Evolutionary conservation across 2,113 vertebrate genomes (phyloP).

Genomic region (Sula dactylatra): DNA sequence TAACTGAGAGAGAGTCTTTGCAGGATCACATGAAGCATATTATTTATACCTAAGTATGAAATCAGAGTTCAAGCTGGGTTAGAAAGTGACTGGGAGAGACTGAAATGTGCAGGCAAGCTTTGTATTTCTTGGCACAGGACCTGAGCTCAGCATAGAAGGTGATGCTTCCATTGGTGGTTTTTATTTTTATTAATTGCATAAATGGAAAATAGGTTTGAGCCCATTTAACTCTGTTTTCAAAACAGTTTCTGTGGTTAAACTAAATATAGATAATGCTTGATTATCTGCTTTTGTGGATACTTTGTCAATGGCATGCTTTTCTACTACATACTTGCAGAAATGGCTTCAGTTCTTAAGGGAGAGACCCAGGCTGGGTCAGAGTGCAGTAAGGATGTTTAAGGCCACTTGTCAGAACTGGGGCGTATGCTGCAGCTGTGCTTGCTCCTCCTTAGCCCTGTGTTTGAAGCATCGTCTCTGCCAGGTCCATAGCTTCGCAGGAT

Average conservation of each 20-base stretch:
- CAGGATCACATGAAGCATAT: background rate
- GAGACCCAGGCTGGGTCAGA: background rate
- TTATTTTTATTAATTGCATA: background rate
- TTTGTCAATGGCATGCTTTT: background rate
- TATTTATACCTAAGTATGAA: background rate
- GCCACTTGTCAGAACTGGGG: background rate
- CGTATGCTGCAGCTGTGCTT: background rate
- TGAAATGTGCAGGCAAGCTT: background rate
- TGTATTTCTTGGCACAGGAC: background rate
- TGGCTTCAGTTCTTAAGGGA: background rate
- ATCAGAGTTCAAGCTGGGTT: background rate
- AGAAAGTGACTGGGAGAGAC: background rate
- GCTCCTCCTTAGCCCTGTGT: background rate
- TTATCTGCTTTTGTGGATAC: background rate
- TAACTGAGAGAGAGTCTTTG: background rate
- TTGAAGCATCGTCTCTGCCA: background rate
- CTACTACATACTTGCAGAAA: background rate
- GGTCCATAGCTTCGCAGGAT: background rate
- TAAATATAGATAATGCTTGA: background rate
- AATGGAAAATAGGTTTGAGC: background rate
- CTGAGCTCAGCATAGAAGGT: background rate
- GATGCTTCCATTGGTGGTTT: background rate
- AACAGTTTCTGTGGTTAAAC: background rate
- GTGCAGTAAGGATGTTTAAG: background rate
- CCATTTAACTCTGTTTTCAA: background rate